These are phyloP conservation scores for Equus przewalskii DNA, from an alignment of 2,113 vertebrate genomes.

Conservation along the genomic window DNA sequence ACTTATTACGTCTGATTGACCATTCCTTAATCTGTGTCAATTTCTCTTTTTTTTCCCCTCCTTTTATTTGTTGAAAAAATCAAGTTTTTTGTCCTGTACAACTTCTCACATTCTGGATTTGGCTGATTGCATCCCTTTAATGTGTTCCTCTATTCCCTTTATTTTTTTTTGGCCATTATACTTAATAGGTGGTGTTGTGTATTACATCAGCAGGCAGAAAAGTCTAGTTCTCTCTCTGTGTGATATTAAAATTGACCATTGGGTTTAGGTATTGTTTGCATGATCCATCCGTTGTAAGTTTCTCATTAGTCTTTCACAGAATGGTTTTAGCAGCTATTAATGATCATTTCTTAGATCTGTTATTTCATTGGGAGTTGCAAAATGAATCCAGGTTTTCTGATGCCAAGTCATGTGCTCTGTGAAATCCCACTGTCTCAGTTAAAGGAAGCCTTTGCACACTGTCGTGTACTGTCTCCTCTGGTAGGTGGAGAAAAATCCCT, in stretches of 20 bases:
- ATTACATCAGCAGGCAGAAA: not conserved
- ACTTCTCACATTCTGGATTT: not conserved
- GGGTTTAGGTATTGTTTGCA: not conserved
- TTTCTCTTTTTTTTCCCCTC: not conserved
- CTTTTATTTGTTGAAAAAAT: not conserved
- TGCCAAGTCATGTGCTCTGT: not conserved
- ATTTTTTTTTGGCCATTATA: not conserved
- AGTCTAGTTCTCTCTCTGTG: not conserved
- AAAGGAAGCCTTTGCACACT: not conserved
- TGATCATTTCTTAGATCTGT: not conserved
- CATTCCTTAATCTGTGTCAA: not conserved
- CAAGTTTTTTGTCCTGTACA: not conserved
- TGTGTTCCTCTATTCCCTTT: not conserved
- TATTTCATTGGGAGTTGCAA: not conserved
- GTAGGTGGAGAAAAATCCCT: not conserved
- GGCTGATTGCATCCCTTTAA: not conserved
- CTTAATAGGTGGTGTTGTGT: not conserved
- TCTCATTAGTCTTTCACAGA: not conserved
- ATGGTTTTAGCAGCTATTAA: constrained; percentile 17
- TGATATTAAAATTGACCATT: not conserved
- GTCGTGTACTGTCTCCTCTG: not conserved
- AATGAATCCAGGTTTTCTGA: not conserved
- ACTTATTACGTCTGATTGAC: not conserved
- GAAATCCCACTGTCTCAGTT: not conserved
- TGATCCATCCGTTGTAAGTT: not conserved